Evolutionary conservation across 2,888 invertebrate species (phyloP).

Genomic region (Habroteleia sp.): DNA sequence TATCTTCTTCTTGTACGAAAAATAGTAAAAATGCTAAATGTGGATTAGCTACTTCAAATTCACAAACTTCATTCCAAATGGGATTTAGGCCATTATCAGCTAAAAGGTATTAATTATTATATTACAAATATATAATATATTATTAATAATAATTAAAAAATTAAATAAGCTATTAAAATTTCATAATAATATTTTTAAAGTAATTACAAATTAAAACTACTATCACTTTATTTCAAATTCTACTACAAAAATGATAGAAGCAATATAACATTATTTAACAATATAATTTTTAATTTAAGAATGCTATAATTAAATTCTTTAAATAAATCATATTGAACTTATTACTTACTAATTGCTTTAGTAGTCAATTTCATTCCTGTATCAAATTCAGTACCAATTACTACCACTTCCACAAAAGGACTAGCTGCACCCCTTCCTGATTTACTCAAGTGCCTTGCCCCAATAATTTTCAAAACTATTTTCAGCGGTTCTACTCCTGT

Average conservation of each 20-base stretch:
- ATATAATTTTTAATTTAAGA: too few relatives aligned
- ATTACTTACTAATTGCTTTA: conserved; percentile 88
- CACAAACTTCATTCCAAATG: conserved; percentile 92
- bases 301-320: too few relatives aligned
- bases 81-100: conserved; percentile 97
- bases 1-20: conserved; percentile 96
- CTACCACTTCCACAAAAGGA: conserved; percentile 95
- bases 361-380: conserved; percentile 91
- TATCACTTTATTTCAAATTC: too few relatives aligned
- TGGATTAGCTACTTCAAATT: conserved; percentile 91
- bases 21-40: conserved; percentile 92
- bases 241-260: too few relatives aligned
- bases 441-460: conserved; percentile 93
- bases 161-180: conserved; percentile 4
- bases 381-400: conserved; percentile 94
- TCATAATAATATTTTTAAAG: too few relatives aligned
- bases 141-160: background rate
- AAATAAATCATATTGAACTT: background rate
- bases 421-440: conserved; percentile 92
- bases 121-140: too few relatives aligned
- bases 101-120: conserved; percentile 71
- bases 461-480: conserved; percentile 90
- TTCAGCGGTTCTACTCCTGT: conserved; percentile 84
- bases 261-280: too few relatives aligned
- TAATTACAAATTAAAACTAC: too few relatives aligned